These are phyloP conservation scores for Paradoxurus hermaphroditus DNA, from an alignment of 2,113 vertebrate species.

Conservation along the genomic window DNA sequence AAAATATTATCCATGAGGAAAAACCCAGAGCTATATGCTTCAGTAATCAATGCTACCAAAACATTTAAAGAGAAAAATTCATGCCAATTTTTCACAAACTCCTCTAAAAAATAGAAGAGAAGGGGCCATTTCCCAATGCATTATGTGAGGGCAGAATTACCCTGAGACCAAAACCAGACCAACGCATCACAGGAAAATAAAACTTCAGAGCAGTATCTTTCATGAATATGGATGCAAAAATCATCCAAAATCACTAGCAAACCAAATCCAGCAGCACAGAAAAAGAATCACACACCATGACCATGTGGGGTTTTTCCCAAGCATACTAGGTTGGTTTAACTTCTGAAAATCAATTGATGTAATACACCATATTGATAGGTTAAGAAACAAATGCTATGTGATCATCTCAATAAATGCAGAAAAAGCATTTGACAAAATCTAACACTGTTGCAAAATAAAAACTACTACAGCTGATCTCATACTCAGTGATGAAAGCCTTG, in stretches of 20 bases:
- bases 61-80: slow-evolving; percentile 23
- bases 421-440: not conserved
- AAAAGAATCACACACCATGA: not conserved
- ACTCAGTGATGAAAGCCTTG: not conserved
- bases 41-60: not conserved
- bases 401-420: not conserved
- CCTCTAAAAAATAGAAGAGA: not conserved
- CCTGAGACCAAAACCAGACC: not conserved
- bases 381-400: not conserved
- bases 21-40: not conserved
- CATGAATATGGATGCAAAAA: not conserved
- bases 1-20: slow-evolving; percentile 3
- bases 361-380: not conserved
- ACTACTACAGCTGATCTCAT: not conserved
- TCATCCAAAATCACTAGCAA: not conserved
- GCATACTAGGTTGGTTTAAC: not conserved
- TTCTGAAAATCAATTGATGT: slow-evolving; percentile 8
- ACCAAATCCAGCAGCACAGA: not conserved
- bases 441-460: not conserved
- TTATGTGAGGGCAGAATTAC: not conserved
- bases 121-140: not conserved
- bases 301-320: not conserved
- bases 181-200: not conserved
- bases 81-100: not conserved
- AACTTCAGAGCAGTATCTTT: not conserved